Evolutionary conservation across 2,888 invertebrate genomes (phyloP), one percentile per base, ranked within the genome.

Genomic region (Balanococcus diminutus): DNA sequence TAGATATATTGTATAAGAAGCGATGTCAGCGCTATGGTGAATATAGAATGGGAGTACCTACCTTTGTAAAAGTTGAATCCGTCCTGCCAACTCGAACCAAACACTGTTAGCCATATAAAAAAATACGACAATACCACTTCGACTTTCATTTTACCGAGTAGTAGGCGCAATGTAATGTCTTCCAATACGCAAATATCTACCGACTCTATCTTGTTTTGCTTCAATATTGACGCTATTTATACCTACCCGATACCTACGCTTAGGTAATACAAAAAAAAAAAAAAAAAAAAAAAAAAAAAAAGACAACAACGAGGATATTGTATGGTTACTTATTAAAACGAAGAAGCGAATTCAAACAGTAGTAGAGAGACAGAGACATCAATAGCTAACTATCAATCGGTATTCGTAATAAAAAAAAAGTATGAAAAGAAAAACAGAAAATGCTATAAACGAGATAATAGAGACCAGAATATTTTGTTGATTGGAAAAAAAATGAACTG

Each of bases 41-140:
- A 22, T 8, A 56, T 56, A n/a, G n/a, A n/a, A 42, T 56, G 9
- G 22, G 8, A 4, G 5, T 2, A 56, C 0, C 82, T 82, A 86
- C 86, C 86, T 86, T 86, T 86, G 28, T 67, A 86, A 42, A 82
- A 86, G 72, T 86, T 86, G 46, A 82, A 86, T 82, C 86, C 86
- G 19, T 86, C 82, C 46, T 85, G 79, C 8, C 22, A n/a, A 31
- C 51, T 32, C 0, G 28, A 67, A 1, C 22, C 22, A 28, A 51
- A 32, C 56, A 51, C 19, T 28, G 83, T 36, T 19, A 56, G 9
- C 32, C 51, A 51, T 46, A 83, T 31, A 5, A 83, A 31, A n/a
- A 28, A 31, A 19, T 46, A 82, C 1, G 14, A 25, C 0, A 82
- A 32, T 56, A 56, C 32, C 25, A 51, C 11, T 81, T 46, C n/a